phyloP scores from a whole-genome alignment of 2,797 vertebrate species.

The Hafferia zeledoni region DNA sequence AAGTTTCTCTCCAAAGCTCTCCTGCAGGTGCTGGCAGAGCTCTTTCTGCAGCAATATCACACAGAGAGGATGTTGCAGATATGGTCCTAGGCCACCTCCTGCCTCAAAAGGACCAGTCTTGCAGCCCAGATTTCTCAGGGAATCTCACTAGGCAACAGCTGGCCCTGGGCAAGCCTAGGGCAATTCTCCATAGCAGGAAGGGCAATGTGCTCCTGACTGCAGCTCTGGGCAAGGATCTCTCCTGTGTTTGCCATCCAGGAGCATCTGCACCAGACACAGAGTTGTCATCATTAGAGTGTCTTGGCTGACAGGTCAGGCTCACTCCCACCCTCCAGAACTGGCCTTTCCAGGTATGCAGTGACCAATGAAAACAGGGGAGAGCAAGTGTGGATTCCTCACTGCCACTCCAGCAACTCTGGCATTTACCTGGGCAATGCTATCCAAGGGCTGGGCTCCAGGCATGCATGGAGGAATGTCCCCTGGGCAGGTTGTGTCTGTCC shows the following conservation, averaged over 20 bases:
- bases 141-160: not conserved
- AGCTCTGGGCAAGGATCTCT: not conserved
- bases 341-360: not conserved
- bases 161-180: not conserved
- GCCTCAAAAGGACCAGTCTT: not conserved
- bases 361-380: not conserved
- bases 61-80: not conserved
- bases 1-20: not conserved
- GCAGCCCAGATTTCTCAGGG: not conserved
- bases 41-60: not conserved
- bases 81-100: not conserved
- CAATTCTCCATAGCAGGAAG: not conserved
- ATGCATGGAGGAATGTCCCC: not conserved
- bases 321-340: not conserved
- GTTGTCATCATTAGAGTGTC: not conserved
- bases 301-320: not conserved
- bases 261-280: not conserved
- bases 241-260: not conserved
- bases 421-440: not conserved
- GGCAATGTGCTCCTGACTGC: not conserved
- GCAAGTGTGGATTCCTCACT: fast-evolving
- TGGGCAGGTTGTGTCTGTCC: not conserved
- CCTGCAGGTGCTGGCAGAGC: not conserved
- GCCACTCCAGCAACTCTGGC: not conserved
- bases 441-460: fast-evolving